Base-by-base conservation (phyloP, 1,140 invertebrate genomes). In the Cydia fagiglandana region DNA sequence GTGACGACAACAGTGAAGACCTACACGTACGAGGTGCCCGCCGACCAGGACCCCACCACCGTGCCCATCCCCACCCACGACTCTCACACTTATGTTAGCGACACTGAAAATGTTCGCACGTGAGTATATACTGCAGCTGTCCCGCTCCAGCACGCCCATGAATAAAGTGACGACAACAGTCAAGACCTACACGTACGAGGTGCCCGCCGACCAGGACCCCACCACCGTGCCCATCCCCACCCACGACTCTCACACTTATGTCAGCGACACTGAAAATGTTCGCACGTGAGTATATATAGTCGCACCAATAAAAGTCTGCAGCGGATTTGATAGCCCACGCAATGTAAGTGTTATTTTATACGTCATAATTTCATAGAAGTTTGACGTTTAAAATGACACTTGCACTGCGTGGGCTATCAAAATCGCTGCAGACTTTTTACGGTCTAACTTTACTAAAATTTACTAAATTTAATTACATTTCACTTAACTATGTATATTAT, bases 181-280 rank as follows among this genome's bases (percentile, higher is more conserved):
- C 64, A 96, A 96, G 87, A 96, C 96, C 1, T 96, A 96, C 91
- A 96, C 96, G 10, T 96, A 96, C 88, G 96, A 96, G 90, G 94
- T 97, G 78, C 96, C 96, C 7, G 94, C 95, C 9, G 93, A 93
- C 38, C 94, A 93, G 64, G 94, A 94, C 76, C 93, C 93, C 12
- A 93, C 95, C 79, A 85, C 93, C 30, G 82, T 91, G 73, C 93
- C 92, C 74, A 75, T 90, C 7, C 89, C 89, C 3, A 7, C 75
- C 0, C 75, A 77, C 47, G 76, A 83, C 0, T 84, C 86, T 66
- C 82, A 81, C 79, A 85, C 82, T n/a, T 87, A 83, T 75, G 78
- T 84, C 78, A 82, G 74, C 53, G 73, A 61, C 30, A 68, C 76
- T 6, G 81, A 84, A 30, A 83, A 81, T 34, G 10, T 82, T 38